phyloP scores from a whole-genome alignment of 1,140 invertebrate genomes.

The Wiebesia pumilae region DNA sequence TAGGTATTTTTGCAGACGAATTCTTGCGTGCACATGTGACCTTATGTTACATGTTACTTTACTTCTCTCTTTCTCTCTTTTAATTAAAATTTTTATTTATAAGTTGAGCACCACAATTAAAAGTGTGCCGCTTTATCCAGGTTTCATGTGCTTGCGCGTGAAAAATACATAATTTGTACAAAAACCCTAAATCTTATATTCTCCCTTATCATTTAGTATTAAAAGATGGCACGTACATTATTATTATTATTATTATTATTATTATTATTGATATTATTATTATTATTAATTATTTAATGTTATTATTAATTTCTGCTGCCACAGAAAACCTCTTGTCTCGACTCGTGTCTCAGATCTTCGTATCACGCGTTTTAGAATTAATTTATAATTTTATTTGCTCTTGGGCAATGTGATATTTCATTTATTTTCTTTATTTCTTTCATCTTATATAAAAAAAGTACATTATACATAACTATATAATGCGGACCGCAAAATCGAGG shows the following conservation, averaged over 20 bases:
- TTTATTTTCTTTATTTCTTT: slow-evolving; percentile 25
- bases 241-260: slow-evolving; percentile 41
- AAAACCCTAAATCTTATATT: slow-evolving; percentile 60
- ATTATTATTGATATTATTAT: slow-evolving; percentile 21
- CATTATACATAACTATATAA: slow-evolving; percentile 42
- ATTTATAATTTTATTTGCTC: slow-evolving; percentile 39
- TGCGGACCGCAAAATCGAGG: slow-evolving; percentile 31
- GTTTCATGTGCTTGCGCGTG: slow-evolving; percentile 51
- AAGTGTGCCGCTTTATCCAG: slow-evolving; percentile 43
- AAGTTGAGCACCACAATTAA: slow-evolving; percentile 46
- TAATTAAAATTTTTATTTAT: slow-evolving; percentile 41
- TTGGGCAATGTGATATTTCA: slow-evolving; percentile 49
- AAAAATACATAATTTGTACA: slow-evolving; percentile 66
- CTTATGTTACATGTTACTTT: background rate
- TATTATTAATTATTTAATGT: slow-evolving; percentile 26
- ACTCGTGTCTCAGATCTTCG: slow-evolving; percentile 18
- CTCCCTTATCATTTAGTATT: slow-evolving; percentile 57
- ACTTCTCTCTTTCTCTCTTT: background rate
- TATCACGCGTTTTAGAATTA: slow-evolving; percentile 15
- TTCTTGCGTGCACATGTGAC: slow-evolving; percentile 10
- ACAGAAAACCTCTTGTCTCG: slow-evolving; percentile 17
- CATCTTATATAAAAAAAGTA: slow-evolving; percentile 32
- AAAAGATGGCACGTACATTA: slow-evolving; percentile 64
- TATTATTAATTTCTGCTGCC: slow-evolving; percentile 34
- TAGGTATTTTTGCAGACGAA: slow-evolving; percentile 33